Percentiles rank a stretch among this genome's conserved stretches.
These are phyloP conservation scores for Octopus bimaculoides DNA, from an alignment of 1,140 invertebrate species.

Conservation along the genomic window DNA sequence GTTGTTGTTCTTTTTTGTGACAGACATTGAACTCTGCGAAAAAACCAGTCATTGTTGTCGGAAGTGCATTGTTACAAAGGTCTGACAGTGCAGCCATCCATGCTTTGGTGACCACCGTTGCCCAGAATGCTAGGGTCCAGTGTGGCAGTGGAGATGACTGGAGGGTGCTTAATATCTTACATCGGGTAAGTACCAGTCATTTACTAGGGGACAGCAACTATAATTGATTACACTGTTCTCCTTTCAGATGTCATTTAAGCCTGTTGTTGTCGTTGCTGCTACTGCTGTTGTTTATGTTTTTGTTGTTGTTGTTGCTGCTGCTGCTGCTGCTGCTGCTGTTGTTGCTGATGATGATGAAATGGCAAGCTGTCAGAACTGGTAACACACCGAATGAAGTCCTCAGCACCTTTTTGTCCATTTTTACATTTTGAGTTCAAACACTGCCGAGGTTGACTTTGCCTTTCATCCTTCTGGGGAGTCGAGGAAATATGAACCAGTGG, in stretches of 20 bases:
- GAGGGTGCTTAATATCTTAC: conserved; percentile 87
- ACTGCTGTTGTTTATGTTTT: background rate
- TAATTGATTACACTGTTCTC: background rate
- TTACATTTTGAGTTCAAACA: too few species aligned
- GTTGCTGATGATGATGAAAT: background rate
- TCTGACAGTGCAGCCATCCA: conserved; percentile 71
- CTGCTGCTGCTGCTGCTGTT: background rate
- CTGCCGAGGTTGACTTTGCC: too few species aligned
- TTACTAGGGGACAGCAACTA: too few species aligned
- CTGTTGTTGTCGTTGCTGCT: background rate
- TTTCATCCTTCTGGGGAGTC: too few species aligned
- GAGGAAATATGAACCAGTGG: too few species aligned
- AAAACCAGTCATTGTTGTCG: conserved; percentile 88
- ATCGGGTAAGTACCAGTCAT: conserved; percentile 71
- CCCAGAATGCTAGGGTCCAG: conserved; percentile 33
- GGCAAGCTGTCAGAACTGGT: too few species aligned
- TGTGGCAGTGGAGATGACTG: conserved; percentile 59
- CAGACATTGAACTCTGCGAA: conserved; percentile 75
- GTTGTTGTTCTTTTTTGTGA: conserved; percentile 21
- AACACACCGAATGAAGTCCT: too few species aligned
- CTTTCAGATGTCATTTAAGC: background rate
- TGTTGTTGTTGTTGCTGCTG: too few species aligned
- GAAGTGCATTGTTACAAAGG: conserved; percentile 77
- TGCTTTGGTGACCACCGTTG: conserved; percentile 35
- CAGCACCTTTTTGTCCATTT: too few species aligned